Evolutionary conservation across 2,113 vertebrate genomes (phyloP), one percentile per base, ranked within the genome.

Genomic region (Meriones unguiculatus): DNA sequence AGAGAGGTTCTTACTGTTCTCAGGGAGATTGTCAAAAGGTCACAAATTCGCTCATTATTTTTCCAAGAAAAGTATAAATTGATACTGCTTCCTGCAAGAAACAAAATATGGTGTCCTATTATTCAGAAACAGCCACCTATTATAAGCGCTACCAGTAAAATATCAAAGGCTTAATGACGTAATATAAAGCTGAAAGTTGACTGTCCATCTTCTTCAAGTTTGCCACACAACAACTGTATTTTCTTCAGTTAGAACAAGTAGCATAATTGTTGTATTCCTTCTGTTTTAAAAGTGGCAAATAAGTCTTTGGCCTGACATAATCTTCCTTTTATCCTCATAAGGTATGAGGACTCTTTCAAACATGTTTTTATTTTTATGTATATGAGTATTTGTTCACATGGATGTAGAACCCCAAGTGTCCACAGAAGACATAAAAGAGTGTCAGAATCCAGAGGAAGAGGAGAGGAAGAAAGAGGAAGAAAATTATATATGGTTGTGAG

Each of bases 251-350:
- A 95, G 97, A 97, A 95, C 54, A 97, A 96, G 81, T 41, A 92
- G 4, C n/a, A 11, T 97, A 98, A 98, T 54, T 98, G 89, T 92
- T 0, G 0, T 72, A 72, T 84, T 93, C 90, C 89, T 93, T 81
- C 62, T 98, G 93, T 75, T 97, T 97, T 41, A 94, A 94, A 95
- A 98, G 92, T 97, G 95, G 73, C 87, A 97, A 96, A 93, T 94
- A 54, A 97, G 80, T 67, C 35, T 96, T 76, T 97, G 94, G 97
- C 67, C 88, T 93, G 98, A 97, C 46, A 97, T 18, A 7, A 62
- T 54, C 76, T 93, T 87, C 64, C 81, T 92, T 90, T 52, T 81
- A 0, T 72, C 72, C 22, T 92, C 52, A n/a, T 54, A 76, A 96
- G 17, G 17, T n/a, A 82, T 38, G 52, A 80, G 52, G 77, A 4